These are phyloP conservation scores for Hemibagrus wyckioides DNA, from an alignment of 2,113 vertebrate genomes.

Conservation along the genomic window DNA sequence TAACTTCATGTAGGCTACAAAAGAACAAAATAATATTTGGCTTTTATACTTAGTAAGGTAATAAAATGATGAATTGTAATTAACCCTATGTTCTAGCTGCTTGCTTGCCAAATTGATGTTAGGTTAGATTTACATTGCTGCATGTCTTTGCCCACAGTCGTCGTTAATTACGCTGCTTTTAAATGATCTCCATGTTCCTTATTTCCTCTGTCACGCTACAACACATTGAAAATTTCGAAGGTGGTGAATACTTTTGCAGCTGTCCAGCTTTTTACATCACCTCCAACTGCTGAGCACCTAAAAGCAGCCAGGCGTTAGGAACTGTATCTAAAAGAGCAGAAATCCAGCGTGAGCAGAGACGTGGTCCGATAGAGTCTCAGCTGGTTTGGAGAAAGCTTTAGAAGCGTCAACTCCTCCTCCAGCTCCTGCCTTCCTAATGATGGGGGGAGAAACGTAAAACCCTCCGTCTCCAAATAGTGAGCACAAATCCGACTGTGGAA, in stretches of 20 bases:
- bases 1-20: not conserved
- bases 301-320: constrained; percentile 38
- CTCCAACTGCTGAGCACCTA: constrained; percentile 24
- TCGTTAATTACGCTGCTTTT: not conserved
- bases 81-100: not conserved
- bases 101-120: not conserved
- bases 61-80: not conserved
- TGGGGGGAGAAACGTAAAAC: constrained; percentile 58
- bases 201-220: not conserved
- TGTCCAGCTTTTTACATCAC: constrained; percentile 31
- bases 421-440: constrained; percentile 59
- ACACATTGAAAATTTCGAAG: not conserved
- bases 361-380: constrained; percentile 22
- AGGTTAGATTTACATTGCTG: not conserved
- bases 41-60: not conserved
- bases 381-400: constrained; percentile 25
- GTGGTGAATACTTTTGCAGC: not conserved
- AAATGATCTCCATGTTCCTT: not conserved
- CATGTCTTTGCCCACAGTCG: not conserved
- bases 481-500: constrained; percentile 60
- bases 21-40: not conserved
- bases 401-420: constrained; percentile 35
- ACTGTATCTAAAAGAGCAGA: constrained; percentile 31
- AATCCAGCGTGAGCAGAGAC: constrained; percentile 13
- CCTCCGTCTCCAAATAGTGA: constrained; percentile 57